Percentiles rank a stretch among this genome's conserved stretches.
These are phyloP conservation scores for Aelia acuminata DNA, from an alignment of 2,888 invertebrate species.

Conservation along the genomic window DNA sequence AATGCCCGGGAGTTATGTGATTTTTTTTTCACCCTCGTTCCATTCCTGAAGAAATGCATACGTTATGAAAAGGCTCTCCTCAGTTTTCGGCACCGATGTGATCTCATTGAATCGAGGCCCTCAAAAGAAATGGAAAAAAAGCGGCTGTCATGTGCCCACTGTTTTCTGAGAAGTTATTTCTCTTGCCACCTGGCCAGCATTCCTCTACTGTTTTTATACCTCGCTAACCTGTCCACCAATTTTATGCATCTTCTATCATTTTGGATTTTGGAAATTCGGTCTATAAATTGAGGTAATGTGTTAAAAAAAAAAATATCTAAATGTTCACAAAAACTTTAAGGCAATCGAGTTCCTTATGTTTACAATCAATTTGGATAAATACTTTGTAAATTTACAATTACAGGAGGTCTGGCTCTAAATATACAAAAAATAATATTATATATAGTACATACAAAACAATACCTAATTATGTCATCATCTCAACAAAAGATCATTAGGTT, in stretches of 20 bases:
- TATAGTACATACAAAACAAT: too few species aligned
- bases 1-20: not conserved
- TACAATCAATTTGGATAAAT: too few species aligned
- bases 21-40: not conserved
- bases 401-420: too few species aligned
- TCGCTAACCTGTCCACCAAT: not conserved
- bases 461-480: too few species aligned
- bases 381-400: too few species aligned
- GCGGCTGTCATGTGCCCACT: not conserved
- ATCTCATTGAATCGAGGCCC: not conserved
- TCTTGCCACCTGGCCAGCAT: not conserved
- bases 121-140: not conserved
- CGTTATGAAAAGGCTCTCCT: not conserved
- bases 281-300: too few species aligned
- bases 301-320: too few species aligned
- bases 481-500: too few species aligned
- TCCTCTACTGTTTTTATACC: not conserved
- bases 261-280: too few species aligned
- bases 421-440: too few species aligned
- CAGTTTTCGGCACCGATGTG: not conserved
- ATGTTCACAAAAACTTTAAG: too few species aligned
- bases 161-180: conserved; percentile 21
- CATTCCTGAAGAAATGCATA: not conserved
- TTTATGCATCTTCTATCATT: not conserved
- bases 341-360: too few species aligned